Percentiles rank a stretch among this genome's conserved stretches.
Conservation (phyloP, 2,797 vertebrate species). For the Sebastes trivittatus region DNA sequence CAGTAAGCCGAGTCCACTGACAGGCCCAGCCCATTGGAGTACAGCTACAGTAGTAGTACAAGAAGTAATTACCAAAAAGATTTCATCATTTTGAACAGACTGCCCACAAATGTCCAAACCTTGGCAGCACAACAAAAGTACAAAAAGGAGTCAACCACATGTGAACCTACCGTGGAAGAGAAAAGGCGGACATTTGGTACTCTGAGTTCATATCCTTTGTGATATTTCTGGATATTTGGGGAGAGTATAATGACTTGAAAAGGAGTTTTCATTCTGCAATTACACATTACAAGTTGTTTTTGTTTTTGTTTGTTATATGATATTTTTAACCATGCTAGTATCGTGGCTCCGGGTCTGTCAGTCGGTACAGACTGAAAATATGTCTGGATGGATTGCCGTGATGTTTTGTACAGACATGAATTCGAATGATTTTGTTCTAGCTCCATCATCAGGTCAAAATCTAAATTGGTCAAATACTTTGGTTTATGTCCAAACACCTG, state of each 20-base stretch:
- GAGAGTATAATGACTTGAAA: background rate
- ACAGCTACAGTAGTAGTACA: background rate
- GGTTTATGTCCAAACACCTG: background rate
- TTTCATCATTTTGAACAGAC: constrained; percentile 14
- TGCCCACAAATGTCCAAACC: constrained; percentile 23
- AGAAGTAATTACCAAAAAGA: constrained; percentile 2
- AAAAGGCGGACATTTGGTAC: background rate
- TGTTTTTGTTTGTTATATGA: background rate
- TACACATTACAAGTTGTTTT: background rate
- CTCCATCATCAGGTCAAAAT: background rate
- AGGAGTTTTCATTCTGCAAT: background rate
- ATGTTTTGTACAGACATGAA: background rate
- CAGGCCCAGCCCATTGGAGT: background rate
- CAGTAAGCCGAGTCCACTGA: background rate
- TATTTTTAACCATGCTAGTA: background rate
- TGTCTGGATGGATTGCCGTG: background rate
- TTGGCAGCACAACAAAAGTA: too few species aligned
- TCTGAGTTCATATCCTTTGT: background rate
- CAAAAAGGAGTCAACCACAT: background rate
- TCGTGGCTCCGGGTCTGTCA: background rate
- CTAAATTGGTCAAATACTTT: background rate
- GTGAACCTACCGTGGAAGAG: background rate
- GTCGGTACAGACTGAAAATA: background rate
- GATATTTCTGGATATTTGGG: background rate
- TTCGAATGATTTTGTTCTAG: background rate